These are phyloP conservation scores for Torymus tubicola DNA, from an alignment of 2,888 invertebrate genomes.

Conservation along the genomic window DNA sequence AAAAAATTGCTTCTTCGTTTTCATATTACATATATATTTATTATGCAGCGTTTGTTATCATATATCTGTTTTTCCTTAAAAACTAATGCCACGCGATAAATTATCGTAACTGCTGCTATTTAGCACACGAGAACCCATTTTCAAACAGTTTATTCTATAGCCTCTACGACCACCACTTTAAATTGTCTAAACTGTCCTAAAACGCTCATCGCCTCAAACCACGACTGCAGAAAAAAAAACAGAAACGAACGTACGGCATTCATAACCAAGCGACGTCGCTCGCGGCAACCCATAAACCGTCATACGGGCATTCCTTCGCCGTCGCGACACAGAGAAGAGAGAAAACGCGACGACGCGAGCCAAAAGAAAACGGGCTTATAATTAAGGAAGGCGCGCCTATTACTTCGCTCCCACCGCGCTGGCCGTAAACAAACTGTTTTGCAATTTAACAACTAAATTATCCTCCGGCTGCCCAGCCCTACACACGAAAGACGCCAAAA, in stretches of 20 bases:
- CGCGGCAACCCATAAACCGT: neutral
- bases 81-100: no score
- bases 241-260: neutral
- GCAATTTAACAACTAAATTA: slow-evolving; percentile 47
- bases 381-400: slow-evolving; percentile 23
- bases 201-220: no score
- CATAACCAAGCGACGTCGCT: neutral
- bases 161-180: no score
- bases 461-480: neutral
- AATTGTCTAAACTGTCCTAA: no score
- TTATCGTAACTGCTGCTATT: no score
- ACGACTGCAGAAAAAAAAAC: no score
- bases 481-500: slow-evolving; percentile 10
- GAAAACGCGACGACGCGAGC: neutral
- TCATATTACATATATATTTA: no score
- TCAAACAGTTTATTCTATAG: no score
- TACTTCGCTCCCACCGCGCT: neutral
- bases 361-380: slow-evolving; percentile 11
- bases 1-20: no score
- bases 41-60: no score
- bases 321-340: neutral
- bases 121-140: no score
- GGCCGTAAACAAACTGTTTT: slow-evolving; percentile 38
- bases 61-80: no score
- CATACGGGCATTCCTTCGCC: neutral